Conservation (phyloP, 2,113 vertebrate genomes). For the Peucedramus taeniatus region DNA sequence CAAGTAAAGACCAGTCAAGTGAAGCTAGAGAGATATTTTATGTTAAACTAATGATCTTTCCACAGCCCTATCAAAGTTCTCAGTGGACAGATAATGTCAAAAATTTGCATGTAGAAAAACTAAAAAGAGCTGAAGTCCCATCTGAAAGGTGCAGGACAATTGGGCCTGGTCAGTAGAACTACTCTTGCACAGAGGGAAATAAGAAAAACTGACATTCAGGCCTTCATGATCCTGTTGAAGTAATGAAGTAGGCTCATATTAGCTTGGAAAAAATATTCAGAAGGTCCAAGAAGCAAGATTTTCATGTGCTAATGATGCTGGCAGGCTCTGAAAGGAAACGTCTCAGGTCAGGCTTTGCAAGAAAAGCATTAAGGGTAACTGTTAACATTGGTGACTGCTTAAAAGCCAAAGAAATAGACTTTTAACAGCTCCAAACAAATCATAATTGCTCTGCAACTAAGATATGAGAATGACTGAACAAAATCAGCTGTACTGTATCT, state of each 20-base stretch:
- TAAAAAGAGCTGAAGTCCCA: neutral
- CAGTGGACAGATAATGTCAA: neutral
- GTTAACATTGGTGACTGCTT: neutral
- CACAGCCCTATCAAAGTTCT: neutral
- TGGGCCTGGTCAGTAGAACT: neutral
- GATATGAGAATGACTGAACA: constrained; percentile 31
- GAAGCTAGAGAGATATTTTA: neutral
- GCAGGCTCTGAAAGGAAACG: neutral
- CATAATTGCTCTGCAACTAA: neutral
- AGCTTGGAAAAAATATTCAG: neutral
- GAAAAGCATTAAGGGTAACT: neutral
- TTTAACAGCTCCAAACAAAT: neutral
- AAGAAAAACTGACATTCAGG: neutral
- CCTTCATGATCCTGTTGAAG: neutral
- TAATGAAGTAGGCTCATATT: neutral
- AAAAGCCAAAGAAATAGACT: neutral
- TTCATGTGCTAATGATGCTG: neutral
- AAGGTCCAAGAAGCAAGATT: neutral
- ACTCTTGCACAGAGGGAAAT: neutral
- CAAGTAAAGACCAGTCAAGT: neutral
- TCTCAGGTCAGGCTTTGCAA: neutral
- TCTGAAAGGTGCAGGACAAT: neutral
- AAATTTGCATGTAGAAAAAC: neutral
- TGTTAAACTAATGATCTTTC: neutral
- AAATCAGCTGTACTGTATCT: neutral